These are phyloP conservation scores for Dermolepida albohirtum DNA, from an alignment of 2,888 invertebrate species.

Conservation along the genomic window DNA sequence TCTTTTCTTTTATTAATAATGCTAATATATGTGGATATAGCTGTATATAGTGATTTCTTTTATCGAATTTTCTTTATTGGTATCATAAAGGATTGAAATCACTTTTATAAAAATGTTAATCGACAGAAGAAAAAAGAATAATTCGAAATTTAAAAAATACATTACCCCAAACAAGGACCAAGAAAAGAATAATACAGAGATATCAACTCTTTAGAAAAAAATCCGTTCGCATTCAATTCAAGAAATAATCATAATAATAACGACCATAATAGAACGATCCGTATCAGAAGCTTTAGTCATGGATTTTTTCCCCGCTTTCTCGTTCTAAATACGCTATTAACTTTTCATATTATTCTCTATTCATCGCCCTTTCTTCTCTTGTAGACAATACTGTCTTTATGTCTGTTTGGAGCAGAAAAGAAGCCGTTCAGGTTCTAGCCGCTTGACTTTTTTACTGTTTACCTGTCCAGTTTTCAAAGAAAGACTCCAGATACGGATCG, in stretches of 20 bases:
- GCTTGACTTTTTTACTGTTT: conserved; percentile 35
- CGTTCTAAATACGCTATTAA: conserved; percentile 16
- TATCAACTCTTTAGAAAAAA: too few species aligned
- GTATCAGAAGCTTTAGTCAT: conserved; percentile 19
- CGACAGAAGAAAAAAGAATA: too few species aligned
- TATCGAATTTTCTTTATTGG: too few species aligned
- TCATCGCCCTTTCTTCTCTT: conserved; percentile 13
- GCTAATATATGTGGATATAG: too few species aligned
- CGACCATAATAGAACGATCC: background rate
- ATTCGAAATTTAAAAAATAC: too few species aligned
- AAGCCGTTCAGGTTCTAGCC: conserved; percentile 18
- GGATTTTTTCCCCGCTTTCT: background rate
- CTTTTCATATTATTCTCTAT: conserved; percentile 17
- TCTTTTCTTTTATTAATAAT: too few species aligned
- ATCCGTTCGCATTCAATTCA: background rate
- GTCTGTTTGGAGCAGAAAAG: conserved; percentile 3
- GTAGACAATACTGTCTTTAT: conserved; percentile 20
- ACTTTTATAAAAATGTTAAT: too few species aligned
- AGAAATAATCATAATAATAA: conserved; percentile 19
- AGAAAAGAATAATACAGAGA: too few species aligned
- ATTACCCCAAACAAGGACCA: too few species aligned
- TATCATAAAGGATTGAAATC: too few species aligned
- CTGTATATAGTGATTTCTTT: too few species aligned
- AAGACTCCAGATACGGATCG: conserved; percentile 22
- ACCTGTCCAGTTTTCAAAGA: conserved; percentile 27